Evolutionary conservation across 2,888 invertebrate genomes (phyloP).

Genomic region (Odiellus spinosus): DNA sequence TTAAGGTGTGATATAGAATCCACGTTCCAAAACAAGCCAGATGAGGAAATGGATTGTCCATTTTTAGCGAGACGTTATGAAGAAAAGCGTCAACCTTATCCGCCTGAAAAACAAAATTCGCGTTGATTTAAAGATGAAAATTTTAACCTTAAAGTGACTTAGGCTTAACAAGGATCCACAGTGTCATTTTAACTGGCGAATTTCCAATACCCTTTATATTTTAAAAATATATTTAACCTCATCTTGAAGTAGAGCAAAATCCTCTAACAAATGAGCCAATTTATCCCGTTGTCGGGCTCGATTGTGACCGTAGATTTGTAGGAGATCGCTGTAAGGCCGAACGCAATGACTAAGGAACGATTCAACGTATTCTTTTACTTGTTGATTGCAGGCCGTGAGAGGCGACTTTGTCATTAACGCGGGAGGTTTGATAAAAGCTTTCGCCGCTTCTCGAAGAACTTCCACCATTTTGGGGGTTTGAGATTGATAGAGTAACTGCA

Average conservation of each 20-base stretch:
- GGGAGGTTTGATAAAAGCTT: slow-evolving; percentile 76
- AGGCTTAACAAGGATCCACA: too few relatives aligned
- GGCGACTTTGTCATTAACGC: slow-evolving; percentile 26
- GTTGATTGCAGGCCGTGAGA: slow-evolving; percentile 46
- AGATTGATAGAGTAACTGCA: slow-evolving; percentile 34
- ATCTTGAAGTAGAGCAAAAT: slow-evolving; percentile 77
- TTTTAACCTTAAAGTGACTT: too few relatives aligned
- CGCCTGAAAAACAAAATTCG: slow-evolving; percentile 41
- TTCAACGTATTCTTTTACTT: slow-evolving; percentile 74
- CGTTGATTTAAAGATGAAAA: background rate
- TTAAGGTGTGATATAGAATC: slow-evolving; percentile 82
- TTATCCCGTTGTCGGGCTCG: slow-evolving; percentile 88
- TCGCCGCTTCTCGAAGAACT: slow-evolving; percentile 66
- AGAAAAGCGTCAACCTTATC: slow-evolving; percentile 75
- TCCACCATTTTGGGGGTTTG: slow-evolving; percentile 51
- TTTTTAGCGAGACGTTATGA: slow-evolving; percentile 49
- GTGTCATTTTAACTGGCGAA: too few relatives aligned
- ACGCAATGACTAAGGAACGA: slow-evolving; percentile 73
- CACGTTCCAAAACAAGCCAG: slow-evolving; percentile 80
- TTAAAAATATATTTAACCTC: slow-evolving; percentile 44
- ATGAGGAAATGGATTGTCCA: slow-evolving; percentile 51
- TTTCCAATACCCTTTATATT: too few relatives aligned
- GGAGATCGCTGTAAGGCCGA: slow-evolving; percentile 64
- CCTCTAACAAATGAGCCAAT: slow-evolving; percentile 70
- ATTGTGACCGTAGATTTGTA: slow-evolving; percentile 61